A percentile compares a stretch with the other conserved stretches of the same genome.
These are phyloP conservation scores for Peromyscus leucopus DNA, from an alignment of 2,113 vertebrate species.

Conservation along the genomic window DNA sequence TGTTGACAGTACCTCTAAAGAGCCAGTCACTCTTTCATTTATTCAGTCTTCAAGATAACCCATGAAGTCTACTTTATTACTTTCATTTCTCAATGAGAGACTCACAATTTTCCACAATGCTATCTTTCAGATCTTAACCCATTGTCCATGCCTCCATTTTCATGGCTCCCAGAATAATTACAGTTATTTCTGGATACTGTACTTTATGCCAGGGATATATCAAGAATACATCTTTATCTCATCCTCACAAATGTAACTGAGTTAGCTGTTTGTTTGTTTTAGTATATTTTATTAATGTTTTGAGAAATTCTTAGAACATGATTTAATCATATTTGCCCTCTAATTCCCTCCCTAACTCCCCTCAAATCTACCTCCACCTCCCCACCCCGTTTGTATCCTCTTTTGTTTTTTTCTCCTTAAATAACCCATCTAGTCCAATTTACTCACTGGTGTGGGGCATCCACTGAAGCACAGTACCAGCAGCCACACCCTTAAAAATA, in stretches of 20 bases:
- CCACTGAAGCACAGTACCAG: not conserved
- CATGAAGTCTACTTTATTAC: accelerated
- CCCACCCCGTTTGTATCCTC: too few relatives aligned
- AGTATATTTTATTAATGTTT: not conserved
- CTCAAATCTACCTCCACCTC: not conserved
- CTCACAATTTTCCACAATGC: accelerated
- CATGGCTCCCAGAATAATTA: not conserved
- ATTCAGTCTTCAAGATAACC: too few relatives aligned
- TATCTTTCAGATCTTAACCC: not conserved
- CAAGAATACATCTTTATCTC: not conserved
- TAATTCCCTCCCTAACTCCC: not conserved
- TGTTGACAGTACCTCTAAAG: not conserved
- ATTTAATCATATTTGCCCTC: not conserved
- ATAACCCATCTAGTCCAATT: not conserved
- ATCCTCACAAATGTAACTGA: not conserved
- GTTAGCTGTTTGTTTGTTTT: not conserved
- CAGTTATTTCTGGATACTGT: not conserved
- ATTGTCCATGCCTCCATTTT: not conserved
- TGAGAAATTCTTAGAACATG: too few relatives aligned
- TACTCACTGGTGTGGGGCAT: not conserved
- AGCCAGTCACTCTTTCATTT: not conserved
- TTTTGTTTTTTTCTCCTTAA: not conserved
- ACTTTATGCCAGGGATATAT: accelerated
- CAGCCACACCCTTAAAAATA: not conserved
- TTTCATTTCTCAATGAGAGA: not conserved